phyloP scores from a whole-genome alignment of 1,140 invertebrate genomes.

The Papilio xuthus region DNA sequence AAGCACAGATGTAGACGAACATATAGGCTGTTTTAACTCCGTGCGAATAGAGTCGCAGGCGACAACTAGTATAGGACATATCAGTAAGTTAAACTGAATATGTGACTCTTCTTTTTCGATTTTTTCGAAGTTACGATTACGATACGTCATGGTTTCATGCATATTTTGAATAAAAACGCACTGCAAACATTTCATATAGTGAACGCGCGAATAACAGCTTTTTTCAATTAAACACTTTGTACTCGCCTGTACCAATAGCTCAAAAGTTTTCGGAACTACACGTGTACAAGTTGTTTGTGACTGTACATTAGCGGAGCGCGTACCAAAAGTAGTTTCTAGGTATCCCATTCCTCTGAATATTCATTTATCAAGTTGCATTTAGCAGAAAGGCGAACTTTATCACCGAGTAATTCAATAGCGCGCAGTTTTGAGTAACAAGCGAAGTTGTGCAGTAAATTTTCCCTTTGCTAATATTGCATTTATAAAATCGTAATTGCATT shows the following conservation, averaged over 20 bases:
- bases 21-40: no score
- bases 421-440: slow-evolving; percentile 14
- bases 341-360: slow-evolving; percentile 16
- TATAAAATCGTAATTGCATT: slow-evolving; percentile 25
- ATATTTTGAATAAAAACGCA: neutral
- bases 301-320: slow-evolving; percentile 18
- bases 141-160: neutral
- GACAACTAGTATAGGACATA: no score
- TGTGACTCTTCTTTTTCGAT: no score
- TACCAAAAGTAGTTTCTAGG: slow-evolving; percentile 18
- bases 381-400: slow-evolving; percentile 30
- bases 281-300: neutral
- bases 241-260: neutral
- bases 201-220: neutral
- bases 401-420: slow-evolving; percentile 21
- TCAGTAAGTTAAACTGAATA: no score
- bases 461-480: slow-evolving; percentile 25
- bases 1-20: no score
- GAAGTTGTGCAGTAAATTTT: slow-evolving; percentile 3
- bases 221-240: neutral
- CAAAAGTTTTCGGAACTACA: neutral
- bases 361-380: slow-evolving; percentile 35
- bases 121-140: no score
- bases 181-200: neutral
- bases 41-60: no score